Base-by-base conservation (phyloP, 2,113 vertebrate genomes). In the Megaleporinus macrocephalus region DNA sequence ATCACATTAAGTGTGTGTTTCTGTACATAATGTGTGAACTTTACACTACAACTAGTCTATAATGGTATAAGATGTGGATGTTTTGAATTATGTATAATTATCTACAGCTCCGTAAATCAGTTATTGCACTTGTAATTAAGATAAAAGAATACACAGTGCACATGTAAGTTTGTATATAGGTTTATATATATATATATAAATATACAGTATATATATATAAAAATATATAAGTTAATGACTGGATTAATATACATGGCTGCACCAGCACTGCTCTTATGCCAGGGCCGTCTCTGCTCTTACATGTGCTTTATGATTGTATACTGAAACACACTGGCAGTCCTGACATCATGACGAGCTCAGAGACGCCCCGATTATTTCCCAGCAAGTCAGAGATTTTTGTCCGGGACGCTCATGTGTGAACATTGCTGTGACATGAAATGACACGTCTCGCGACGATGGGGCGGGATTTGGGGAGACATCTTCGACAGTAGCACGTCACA, bases 281-380 rank as follows among this genome's bases (percentile, higher is more conserved):
- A 44, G 66, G 20, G 30, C 11, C 6, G 11, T 15, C 41, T 15
- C 16, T 4, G 4, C 6, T 36, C n/a, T 22, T 36, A 22, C 33
- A 10, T 27, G 22, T 15, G 57, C 51, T 69, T 79, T 29, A 70
- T 13, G 55, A 59, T 59, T 27, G 53, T 44, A 55, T 26, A 44
- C 20, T 41, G 51, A 69, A 44, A 59, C 0, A 24, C 13, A 29
- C 18, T 68, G 80, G 79, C 57, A 73, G 57, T 26, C 47, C 41
- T 51, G 79, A 63, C 55, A 73, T 30, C 49, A 7, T 78, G 76
- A 78, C 36, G 59, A 72, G 72, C 62, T 47, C 27, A 57, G 79
- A 81, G 73, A 74, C 36, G 49, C 71, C 63, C n/a, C 41, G 59
- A 75, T 81, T 81, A 74, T 81, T 81, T 66, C 51, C 71, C 51